Evolutionary conservation across 2,113 vertebrate species (phyloP).

Genomic region (Caloenas nicobarica): DNA sequence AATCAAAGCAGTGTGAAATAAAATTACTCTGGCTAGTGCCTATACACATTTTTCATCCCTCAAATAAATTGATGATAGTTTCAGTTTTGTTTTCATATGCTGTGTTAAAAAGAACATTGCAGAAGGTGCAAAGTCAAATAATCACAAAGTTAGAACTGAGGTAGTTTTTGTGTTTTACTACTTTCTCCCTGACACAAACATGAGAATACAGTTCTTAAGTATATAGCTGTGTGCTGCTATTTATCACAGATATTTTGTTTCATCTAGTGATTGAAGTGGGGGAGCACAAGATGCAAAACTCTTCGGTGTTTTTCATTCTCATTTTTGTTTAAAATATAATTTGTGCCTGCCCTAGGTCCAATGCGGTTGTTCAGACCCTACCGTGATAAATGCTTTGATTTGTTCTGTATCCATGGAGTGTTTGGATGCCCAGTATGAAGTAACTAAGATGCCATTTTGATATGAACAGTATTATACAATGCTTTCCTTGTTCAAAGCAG

Average conservation of each 20-base stretch:
- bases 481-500: neutral
- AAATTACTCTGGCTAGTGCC: neutral
- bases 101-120: neutral
- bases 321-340: neutral
- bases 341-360: neutral
- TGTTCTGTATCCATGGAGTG: neutral
- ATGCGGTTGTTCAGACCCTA: neutral
- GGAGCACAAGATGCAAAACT: neutral
- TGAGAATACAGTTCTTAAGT: neutral
- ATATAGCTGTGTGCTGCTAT: neutral
- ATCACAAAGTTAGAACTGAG: neutral
- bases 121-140: neutral
- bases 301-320: neutral
- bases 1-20: neutral
- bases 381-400: neutral
- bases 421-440: neutral
- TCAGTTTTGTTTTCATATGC: neutral
- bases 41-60: neutral
- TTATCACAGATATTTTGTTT: neutral
- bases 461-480: neutral
- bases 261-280: neutral
- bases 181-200: neutral
- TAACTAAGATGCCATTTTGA: neutral
- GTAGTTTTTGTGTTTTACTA: neutral
- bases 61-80: neutral